phyloP scores from a whole-genome alignment of 2,113 vertebrate species.

The Brachyhypopomus occidentalis region DNA sequence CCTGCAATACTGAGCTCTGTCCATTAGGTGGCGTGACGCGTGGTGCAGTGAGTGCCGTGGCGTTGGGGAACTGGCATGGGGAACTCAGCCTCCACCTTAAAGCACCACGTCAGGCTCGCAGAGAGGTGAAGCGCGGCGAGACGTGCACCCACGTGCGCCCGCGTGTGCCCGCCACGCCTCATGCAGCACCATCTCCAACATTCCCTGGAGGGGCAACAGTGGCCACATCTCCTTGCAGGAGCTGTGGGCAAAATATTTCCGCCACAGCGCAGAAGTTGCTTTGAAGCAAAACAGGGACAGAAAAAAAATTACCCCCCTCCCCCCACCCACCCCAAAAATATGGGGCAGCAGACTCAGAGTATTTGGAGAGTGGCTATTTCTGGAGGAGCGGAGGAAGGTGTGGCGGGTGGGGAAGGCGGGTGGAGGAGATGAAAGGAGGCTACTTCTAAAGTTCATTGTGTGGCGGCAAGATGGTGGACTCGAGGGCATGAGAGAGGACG shows the following conservation, averaged over 20 bases:
- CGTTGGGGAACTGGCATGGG: too few species aligned
- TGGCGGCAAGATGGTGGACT: not conserved
- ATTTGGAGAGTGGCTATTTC: constrained; percentile 29
- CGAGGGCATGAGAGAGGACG: constrained; percentile 2
- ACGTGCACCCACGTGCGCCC: not conserved
- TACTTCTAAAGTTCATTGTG: not conserved
- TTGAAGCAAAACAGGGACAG: constrained; percentile 19
- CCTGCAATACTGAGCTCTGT: too few species aligned
- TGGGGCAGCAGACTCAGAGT: not conserved
- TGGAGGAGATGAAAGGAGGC: not conserved
- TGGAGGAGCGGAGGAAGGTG: constrained; percentile 11
- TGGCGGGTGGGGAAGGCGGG: not conserved
- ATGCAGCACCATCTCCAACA: too few species aligned
- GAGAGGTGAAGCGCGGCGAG: too few species aligned
- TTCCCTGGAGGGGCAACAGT: too few species aligned
- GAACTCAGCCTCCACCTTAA: too few species aligned
- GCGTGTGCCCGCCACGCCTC: not conserved
- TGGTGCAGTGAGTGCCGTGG: too few species aligned
- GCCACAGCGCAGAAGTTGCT: constrained; percentile 1
- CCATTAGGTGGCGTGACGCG: constrained; percentile 37
- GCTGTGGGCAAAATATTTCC: constrained; percentile 38
- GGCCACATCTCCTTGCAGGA: not conserved
- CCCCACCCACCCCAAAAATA: not conserved
- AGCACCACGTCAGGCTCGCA: too few species aligned
- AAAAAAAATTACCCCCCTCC: not conserved